Evolutionary conservation across 2,797 vertebrate genomes (phyloP), one percentile per base, ranked within the genome.

Genomic region (Synaphobranchus kaupii): DNA sequence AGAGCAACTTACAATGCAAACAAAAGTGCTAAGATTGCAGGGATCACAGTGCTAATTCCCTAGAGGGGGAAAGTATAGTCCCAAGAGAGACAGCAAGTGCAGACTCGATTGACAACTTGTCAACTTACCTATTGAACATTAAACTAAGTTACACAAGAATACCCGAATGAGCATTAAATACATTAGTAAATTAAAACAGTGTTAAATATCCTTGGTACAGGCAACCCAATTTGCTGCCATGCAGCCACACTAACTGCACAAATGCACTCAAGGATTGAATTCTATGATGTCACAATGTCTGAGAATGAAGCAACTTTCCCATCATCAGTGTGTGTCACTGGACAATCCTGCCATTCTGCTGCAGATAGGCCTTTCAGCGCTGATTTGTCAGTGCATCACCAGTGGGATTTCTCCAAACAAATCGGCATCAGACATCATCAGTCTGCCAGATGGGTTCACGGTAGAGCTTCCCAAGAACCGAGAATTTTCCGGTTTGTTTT

Each of bases 401-500:
- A 85, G 87, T 88, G 25, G 68, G 84, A 66, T 85, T 86, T 88
- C 90, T 91, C 89, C 78, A 8, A 28, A 66, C 48, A 90, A 92
- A 89, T 88, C 87, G 63, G 76, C 85, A 86, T 86, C 66, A 86
- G 73, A 66, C 89, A 87, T 84, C 78, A 56, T 88, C 88, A 88
- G 85, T 90, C 91, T 86, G 86, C 91, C 88, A 85, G 82, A 88
- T 87, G 86, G 60, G 52, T 92, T 88, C 80, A 87, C 88, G 87
- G 89, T 90, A 91, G 87, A 47, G 56, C 89, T 89, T 84, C 76
- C 88, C 87, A 86, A 90, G 90, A 93, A 90, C 88, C 90, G 89
- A 89, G 91, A 91, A 94, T 94, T 94, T 90, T 81, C 89, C 90
- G 93, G 91, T 87, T 85, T 90, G 86, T 90, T 92, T 92, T 91